These are phyloP conservation scores for Anthopleura sola DNA, from an alignment of 64 coral and sea anemone genomes.

Conservation along the genomic window DNA sequence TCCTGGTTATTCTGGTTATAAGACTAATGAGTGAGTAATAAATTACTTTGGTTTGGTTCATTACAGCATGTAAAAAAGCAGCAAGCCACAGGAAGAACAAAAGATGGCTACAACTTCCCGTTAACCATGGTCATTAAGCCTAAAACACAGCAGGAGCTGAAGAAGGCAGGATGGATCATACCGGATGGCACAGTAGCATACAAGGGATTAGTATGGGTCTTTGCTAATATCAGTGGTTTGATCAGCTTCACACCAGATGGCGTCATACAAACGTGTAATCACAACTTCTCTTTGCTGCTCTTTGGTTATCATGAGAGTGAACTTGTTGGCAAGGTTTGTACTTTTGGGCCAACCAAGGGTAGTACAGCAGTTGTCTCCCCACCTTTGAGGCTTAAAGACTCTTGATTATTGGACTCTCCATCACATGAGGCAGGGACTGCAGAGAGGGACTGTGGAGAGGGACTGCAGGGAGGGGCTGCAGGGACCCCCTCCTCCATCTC, in stretches of 20 bases:
- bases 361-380: too few relatives aligned
- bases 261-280: slow-evolving; percentile 76
- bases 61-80: slow-evolving; percentile 63
- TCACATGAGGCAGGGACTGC: too few relatives aligned
- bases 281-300: slow-evolving; percentile 87
- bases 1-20: too few relatives aligned
- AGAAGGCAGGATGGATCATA: slow-evolving; percentile 32
- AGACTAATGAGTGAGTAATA: neutral
- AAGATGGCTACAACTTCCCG: slow-evolving; percentile 85
- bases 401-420: too few relatives aligned
- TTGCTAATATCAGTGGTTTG: slow-evolving; percentile 92
- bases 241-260: slow-evolving; percentile 79
- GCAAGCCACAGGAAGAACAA: slow-evolving; percentile 86
- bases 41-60: neutral
- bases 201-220: slow-evolving; percentile 86
- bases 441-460: too few relatives aligned
- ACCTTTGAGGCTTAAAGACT: too few relatives aligned
- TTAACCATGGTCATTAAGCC: slow-evolving; percentile 68
- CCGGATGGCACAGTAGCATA: slow-evolving; percentile 27
- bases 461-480: too few relatives aligned
- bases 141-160: slow-evolving; percentile 55
- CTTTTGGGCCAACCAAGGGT: too few relatives aligned
- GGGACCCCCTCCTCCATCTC: too few relatives aligned
- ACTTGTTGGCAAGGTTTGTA: slow-evolving; percentile 77
- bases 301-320: slow-evolving; percentile 87